These are phyloP conservation scores for Pharmacophagus antenor DNA, from an alignment of 2,888 invertebrate species.

Conservation along the genomic window DNA sequence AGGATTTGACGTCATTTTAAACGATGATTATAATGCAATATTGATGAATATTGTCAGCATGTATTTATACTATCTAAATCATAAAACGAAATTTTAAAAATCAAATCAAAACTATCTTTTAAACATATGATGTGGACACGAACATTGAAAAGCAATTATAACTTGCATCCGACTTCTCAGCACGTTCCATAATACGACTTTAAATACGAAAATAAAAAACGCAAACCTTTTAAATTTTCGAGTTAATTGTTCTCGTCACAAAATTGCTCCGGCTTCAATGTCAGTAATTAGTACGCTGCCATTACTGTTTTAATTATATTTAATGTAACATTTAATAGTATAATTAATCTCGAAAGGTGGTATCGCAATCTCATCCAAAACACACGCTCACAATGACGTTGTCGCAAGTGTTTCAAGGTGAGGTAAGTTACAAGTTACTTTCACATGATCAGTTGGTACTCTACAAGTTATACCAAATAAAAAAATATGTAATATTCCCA, in stretches of 20 bases:
- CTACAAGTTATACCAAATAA: neutral
- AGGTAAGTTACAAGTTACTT: neutral
- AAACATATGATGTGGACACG: too few species aligned
- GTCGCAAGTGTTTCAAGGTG: slow-evolving; percentile 22
- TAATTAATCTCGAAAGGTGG: slow-evolving; percentile 12
- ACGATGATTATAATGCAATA: too few species aligned
- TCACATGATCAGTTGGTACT: neutral
- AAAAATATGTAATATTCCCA: too few species aligned
- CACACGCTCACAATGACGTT: slow-evolving; percentile 2
- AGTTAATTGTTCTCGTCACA: neutral
- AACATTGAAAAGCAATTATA: too few species aligned
- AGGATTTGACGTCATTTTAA: too few species aligned
- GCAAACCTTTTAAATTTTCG: neutral
- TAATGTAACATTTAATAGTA: slow-evolving; percentile 1
- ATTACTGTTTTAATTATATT: slow-evolving; percentile 11
- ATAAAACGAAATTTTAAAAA: too few species aligned
- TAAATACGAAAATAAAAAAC: too few species aligned
- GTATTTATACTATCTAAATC: too few species aligned
- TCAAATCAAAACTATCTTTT: too few species aligned
- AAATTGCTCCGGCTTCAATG: slow-evolving; percentile 1
- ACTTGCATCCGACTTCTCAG: too few species aligned
- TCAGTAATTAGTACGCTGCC: neutral
- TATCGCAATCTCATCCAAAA: slow-evolving; percentile 5
- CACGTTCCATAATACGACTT: too few species aligned
- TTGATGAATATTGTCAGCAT: too few species aligned